phyloP scores from a whole-genome alignment of 2,113 vertebrate genomes.

The Notothenia rossii region DNA sequence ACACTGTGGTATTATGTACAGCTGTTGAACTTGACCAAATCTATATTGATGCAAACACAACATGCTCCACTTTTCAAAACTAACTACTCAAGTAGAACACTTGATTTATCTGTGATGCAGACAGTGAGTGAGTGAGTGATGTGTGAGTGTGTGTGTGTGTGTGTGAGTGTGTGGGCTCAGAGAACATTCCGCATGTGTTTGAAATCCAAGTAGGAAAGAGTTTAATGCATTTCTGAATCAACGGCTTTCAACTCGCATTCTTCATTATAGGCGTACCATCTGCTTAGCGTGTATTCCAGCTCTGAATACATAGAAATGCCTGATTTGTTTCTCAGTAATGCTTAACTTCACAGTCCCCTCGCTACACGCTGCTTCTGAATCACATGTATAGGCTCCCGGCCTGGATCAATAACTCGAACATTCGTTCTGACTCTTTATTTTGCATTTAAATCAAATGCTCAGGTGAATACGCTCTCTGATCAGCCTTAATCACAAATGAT shows the following conservation, averaged over 20 bases:
- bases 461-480: constrained; percentile 32
- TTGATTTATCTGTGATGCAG: neutral
- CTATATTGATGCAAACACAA: neutral
- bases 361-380: constrained; percentile 9
- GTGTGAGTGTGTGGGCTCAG: neutral
- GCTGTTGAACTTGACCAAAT: neutral
- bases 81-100: neutral
- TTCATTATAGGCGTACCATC: constrained; percentile 14
- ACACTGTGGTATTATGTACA: neutral
- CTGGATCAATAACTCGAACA: constrained; percentile 47
- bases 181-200: neutral
- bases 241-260: constrained; percentile 23
- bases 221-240: constrained; percentile 29
- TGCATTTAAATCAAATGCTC: constrained; percentile 63
- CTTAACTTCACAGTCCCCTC: constrained; percentile 9
- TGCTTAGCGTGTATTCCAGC: constrained; percentile 28
- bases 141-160: neutral
- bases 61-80: constrained; percentile 9
- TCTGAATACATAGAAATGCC: neutral
- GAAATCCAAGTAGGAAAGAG: constrained; percentile 11
- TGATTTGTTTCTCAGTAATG: constrained; percentile 16
- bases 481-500: neutral
- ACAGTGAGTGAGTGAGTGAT: neutral
- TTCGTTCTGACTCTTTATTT: constrained; percentile 28
- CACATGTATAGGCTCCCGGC: constrained; percentile 15